These are phyloP conservation scores for Calliphora vomitoria DNA, from an alignment of 2,888 invertebrate genomes.

Conservation along the genomic window DNA sequence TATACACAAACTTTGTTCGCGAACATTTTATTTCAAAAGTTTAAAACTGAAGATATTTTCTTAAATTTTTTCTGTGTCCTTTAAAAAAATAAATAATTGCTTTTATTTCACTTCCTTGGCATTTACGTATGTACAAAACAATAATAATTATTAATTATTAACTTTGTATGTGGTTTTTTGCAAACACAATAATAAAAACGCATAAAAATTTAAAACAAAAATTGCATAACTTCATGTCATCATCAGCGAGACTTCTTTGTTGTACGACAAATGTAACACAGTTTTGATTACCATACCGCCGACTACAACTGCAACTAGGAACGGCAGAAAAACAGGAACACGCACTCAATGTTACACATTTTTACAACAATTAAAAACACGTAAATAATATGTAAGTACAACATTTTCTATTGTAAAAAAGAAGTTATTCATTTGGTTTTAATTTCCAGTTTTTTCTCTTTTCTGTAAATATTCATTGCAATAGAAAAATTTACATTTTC, in stretches of 20 bases:
- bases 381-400: constrained; percentile 37
- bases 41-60: too few species aligned
- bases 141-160: not conserved
- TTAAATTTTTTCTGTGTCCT: too few species aligned
- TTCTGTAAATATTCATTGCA: constrained; percentile 33
- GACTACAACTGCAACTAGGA: not conserved
- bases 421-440: constrained; percentile 50
- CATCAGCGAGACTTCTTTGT: constrained; percentile 2
- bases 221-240: constrained; percentile 70
- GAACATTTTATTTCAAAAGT: too few species aligned
- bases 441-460: not conserved
- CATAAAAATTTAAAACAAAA: constrained; percentile 28
- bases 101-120: not conserved
- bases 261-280: constrained; percentile 28
- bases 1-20: too few species aligned
- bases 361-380: constrained; percentile 69
- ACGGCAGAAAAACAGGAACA: constrained; percentile 8
- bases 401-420: constrained; percentile 2
- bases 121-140: not conserved
- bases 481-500: constrained; percentile 76
- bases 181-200: constrained; percentile 5
- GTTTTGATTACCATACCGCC: constrained; percentile 32
- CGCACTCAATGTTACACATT: constrained; percentile 58
- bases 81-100: too few species aligned
- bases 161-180: not conserved